Percentiles rank a stretch among this genome's conserved stretches.
Evolutionary conservation across 2,888 invertebrate species (phyloP).

Genomic region (Tyria jacobaeae): DNA sequence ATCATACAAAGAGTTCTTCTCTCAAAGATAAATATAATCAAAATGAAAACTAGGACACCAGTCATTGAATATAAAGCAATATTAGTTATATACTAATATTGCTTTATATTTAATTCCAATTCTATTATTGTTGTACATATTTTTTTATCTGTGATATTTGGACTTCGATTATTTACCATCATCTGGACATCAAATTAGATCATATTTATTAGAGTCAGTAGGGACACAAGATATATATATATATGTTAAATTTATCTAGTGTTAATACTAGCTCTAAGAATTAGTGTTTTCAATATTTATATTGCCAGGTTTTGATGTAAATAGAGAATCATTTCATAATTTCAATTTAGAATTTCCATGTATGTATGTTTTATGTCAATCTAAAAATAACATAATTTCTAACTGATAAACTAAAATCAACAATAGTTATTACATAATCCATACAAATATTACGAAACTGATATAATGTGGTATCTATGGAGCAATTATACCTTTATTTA

Average conservation of each 20-base stretch:
- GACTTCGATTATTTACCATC: neutral
- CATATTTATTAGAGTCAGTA: too few relatives aligned
- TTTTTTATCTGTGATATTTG: neutral
- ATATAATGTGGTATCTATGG: constrained; percentile 50
- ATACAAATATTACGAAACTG: constrained; percentile 52
- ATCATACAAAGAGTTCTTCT: neutral
- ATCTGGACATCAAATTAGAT: too few relatives aligned
- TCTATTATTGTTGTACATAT: neutral
- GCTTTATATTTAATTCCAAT: neutral
- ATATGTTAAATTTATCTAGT: too few relatives aligned
- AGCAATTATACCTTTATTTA: constrained; percentile 67
- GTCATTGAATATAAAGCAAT: neutral
- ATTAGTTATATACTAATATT: too few relatives aligned
- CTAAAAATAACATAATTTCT: constrained; percentile 43
- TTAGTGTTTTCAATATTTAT: neutral
- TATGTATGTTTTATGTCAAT: constrained; percentile 41
- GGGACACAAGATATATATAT: too few relatives aligned
- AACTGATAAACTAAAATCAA: constrained; percentile 62
- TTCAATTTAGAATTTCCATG: constrained; percentile 28
- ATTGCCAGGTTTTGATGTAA: neutral
- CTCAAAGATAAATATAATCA: neutral
- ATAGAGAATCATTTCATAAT: constrained; percentile 25
- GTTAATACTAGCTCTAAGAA: too few relatives aligned
- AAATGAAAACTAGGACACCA: neutral
- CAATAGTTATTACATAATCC: constrained; percentile 51